Evolutionary conservation across 2,113 vertebrate genomes (phyloP).

Genomic region (Carassius auratus): DNA sequence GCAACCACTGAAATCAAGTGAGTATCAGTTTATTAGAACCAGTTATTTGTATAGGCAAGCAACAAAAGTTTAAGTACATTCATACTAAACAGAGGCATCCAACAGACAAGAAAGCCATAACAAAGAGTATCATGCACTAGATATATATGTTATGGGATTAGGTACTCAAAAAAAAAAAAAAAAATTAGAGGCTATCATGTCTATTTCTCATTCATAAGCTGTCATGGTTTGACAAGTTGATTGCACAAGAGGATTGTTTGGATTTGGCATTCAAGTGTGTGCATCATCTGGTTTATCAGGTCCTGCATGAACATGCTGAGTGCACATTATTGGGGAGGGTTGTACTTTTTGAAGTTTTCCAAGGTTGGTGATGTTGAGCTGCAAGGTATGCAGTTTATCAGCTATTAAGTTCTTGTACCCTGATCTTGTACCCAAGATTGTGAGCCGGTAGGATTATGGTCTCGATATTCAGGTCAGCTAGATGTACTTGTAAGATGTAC

Average conservation of each 20-base stretch:
- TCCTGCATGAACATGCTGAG: background rate
- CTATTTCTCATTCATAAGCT: background rate
- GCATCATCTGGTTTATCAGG: constrained; percentile 7
- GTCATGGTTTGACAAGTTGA: constrained; percentile 1
- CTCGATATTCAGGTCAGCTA: background rate
- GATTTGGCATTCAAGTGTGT: background rate
- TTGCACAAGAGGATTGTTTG: constrained; percentile 7
- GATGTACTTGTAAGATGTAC: background rate
- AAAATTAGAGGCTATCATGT: constrained; percentile 3
- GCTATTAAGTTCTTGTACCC: background rate
- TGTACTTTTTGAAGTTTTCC: background rate
- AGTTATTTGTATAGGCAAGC: background rate
- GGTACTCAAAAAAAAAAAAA: constrained; percentile 18
- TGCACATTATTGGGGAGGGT: background rate
- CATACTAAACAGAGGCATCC: background rate
- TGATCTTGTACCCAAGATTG: background rate
- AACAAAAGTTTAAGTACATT: background rate
- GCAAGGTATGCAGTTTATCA: background rate
- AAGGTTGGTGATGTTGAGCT: background rate
- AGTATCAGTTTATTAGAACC: background rate
- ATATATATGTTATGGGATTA: constrained; percentile 30
- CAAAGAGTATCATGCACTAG: background rate
- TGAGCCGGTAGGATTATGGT: no score
- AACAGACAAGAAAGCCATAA: background rate
- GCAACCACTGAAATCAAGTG: background rate